A percentile compares a stretch with the other conserved stretches of the same genome.
Evolutionary conservation across 2,113 vertebrate species (phyloP).

Genomic region (Sus scrofa): T2T-Sscrofa CM000817.6:150494001-150494500

Average conservation of each 20-base stretch:
- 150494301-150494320: background rate
- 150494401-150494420: background rate
- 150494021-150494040: background rate
- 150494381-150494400: background rate
- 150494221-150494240: background rate
- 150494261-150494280: background rate
- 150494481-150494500: background rate
- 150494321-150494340: background rate
- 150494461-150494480: background rate
- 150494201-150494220: background rate
- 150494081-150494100: constrained; percentile 54
- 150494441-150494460: background rate
- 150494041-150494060: background rate
- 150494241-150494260: background rate
- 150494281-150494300: background rate
- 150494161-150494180: background rate
- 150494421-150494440: background rate
- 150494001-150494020: background rate
- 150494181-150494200: background rate
- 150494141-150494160: background rate
- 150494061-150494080: background rate
- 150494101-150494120: background rate
- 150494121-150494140: background rate
- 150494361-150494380: background rate
- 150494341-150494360: background rate